Evolutionary conservation across 2,888 invertebrate genomes (phyloP), one percentile per base, ranked within the genome.

Genomic region (Rhyacophila evoluta): DNA sequence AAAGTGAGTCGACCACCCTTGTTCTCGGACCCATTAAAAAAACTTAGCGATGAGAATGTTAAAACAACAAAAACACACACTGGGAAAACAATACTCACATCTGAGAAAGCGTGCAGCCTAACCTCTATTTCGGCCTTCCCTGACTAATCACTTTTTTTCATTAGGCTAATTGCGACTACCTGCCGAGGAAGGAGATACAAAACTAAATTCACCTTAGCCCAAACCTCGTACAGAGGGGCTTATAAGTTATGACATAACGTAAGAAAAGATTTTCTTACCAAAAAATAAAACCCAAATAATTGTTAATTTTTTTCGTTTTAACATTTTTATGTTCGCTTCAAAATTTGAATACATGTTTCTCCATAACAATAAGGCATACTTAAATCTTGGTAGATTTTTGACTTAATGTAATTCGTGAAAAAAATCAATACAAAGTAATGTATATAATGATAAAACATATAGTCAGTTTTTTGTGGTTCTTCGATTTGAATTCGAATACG

Each of bases 81-180:
- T 75, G 76, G 67, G 76, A 79, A 76, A 74, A 37, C 70, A 77
- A 79, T 41, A 71, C 39, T 15, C n/a, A 55, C 73, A 78, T 72
- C 80, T 80, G 78, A 80, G 76, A 78, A 78, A 78, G 72, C 75
- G 73, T 67, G 71, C 55, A 10, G 76, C 73, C 78, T 37, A 75
- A 76, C 78, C 78, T 81, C 73, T 74, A 74, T 77, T 77, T 71
- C 69, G 37, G 75, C 71, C 19, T 55, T 55, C 55, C 36, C 77
- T 75, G 72, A 72, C 81, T 81, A 81, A 81, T 81, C 81, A 81
- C 78, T 78, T 79, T 79, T 77, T 81, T 81, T 81, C 81, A 81
- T 81, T 80, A 81, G 74, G 72, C 77, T 80, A 81, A 81, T 80
- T 78, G 79, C 72, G 72, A 39, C 29, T 73, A 73, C 55, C 36